Percentiles rank a stretch among this genome's conserved stretches.
These are phyloP conservation scores for Macquaria ambigua DNA, from an alignment of 2,113 vertebrate genomes.

Conservation along the genomic window DNA sequence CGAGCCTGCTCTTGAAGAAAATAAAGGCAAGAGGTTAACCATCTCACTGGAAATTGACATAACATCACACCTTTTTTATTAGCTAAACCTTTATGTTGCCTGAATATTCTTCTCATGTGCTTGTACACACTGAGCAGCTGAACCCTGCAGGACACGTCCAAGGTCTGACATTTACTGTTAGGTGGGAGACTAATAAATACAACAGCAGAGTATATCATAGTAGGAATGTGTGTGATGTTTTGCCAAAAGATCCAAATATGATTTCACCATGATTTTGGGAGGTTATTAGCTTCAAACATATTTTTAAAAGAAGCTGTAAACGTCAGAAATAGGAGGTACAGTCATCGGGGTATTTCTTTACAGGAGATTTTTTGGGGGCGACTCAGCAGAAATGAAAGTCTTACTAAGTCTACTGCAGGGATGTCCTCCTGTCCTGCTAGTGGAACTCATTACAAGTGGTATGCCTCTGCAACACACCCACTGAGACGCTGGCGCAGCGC, in stretches of 20 bases:
- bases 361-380: slow-evolving; percentile 25
- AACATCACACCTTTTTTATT: slow-evolving; percentile 35
- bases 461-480: slow-evolving; percentile 57
- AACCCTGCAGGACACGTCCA: slow-evolving; percentile 58
- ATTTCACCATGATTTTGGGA: slow-evolving; percentile 63
- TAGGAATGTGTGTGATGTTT: slow-evolving; percentile 71
- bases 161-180: slow-evolving; percentile 73
- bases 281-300: slow-evolving; percentile 48
- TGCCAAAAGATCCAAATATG: slow-evolving; percentile 68
- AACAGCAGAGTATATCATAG: slow-evolving; percentile 41
- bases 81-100: slow-evolving; percentile 35
- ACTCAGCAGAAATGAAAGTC: slow-evolving; percentile 61
- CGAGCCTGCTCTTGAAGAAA: background rate
- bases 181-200: slow-evolving; percentile 69
- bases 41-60: slow-evolving; percentile 38
- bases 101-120: slow-evolving; percentile 38
- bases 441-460: slow-evolving; percentile 68
- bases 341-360: slow-evolving; percentile 45
- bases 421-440: slow-evolving; percentile 42
- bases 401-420: slow-evolving; percentile 21
- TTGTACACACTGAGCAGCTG: slow-evolving; percentile 47
- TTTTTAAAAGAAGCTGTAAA: slow-evolving; percentile 67
- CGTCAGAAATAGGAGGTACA: slow-evolving; percentile 31
- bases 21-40: slow-evolving; percentile 22
- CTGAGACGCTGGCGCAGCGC: slow-evolving; percentile 53